Base-by-base conservation (phyloP, 2,888 invertebrate genomes). In the Cataglyphis livida region DNA sequence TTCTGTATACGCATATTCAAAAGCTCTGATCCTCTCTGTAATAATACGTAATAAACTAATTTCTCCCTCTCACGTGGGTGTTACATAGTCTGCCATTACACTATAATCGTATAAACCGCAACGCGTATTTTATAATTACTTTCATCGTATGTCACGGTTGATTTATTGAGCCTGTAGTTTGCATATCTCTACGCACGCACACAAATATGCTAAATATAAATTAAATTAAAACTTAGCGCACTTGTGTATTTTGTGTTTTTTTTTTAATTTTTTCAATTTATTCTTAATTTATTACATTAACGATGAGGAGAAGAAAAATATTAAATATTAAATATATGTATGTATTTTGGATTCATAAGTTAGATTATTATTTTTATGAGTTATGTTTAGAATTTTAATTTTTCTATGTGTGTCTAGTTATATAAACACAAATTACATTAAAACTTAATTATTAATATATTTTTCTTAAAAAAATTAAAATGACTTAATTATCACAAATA, bases 61-160 rank as follows among this genome's bases (percentile, higher is more conserved):
- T 75, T 65, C 10, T 35, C 18, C 18, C 25, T 75, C 35, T 21
- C 21, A 51, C 35, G 12, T 38, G 18, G 28, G 15, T 41, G 21
- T 64, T 73, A 41, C 12, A 61, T 28, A 68, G 21, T 28, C 54
- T 18, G 15, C n/a, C 9, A 15, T 54, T 35, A 25, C 38, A 54
- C 28, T 10, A 10, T n/a, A n/a, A n/a, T 78, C 70, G 21, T 71
- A 78, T 48, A 57, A 71, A 71, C 41, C 18, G 12, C 5, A 15
- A 54, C 51, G 25, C n/a, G 15, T 68, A 68, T 70, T 48, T 76
- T 68, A 21, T 70, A 76, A 76, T 76, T 28, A 68, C 28, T 70
- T 41, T 32, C 15, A 38, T 54, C 38, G 38, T n/a, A 70, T n/a
- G 54, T 76, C 57, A 57, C 54, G 54, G 38, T 70, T 71, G 41